phyloP scores from a whole-genome alignment of 1,140 invertebrate species.

The Bathynomus jamesi region DNA sequence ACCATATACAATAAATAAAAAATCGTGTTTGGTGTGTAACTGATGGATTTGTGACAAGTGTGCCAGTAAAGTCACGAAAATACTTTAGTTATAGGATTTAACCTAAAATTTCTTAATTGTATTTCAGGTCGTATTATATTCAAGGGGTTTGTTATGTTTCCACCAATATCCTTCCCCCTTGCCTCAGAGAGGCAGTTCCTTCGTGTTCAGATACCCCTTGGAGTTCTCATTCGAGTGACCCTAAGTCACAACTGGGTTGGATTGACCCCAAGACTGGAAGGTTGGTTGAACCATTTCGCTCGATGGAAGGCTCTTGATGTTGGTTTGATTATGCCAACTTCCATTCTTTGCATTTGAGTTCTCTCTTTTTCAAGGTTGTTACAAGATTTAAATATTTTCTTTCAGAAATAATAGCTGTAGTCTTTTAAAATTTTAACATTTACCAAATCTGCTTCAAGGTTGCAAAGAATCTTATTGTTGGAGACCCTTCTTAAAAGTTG shows the following conservation, averaged over 20 bases:
- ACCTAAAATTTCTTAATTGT: neutral
- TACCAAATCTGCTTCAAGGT: no score
- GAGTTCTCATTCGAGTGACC: neutral
- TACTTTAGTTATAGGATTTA: neutral
- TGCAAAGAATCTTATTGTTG: no score
- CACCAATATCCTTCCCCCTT: neutral
- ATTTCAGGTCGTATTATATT: neutral
- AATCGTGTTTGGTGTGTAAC: no score
- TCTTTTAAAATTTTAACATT: no score
- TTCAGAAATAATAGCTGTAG: no score
- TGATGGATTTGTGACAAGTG: no score
- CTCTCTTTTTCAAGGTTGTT: neutral
- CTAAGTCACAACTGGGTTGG: neutral
- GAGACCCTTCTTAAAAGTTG: no score
- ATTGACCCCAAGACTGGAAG: neutral
- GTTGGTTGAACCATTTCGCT: neutral
- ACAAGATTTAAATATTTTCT: neutral
- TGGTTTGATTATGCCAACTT: neutral
- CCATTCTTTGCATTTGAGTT: neutral
- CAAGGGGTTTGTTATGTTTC: neutral
- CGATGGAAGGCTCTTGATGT: neutral
- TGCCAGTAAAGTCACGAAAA: no score
- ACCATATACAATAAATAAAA: neutral
- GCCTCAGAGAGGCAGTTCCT: neutral
- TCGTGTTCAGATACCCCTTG: neutral